Evolutionary conservation across 2,888 invertebrate species (phyloP).

Genomic region (Smittia sp.): DNA sequence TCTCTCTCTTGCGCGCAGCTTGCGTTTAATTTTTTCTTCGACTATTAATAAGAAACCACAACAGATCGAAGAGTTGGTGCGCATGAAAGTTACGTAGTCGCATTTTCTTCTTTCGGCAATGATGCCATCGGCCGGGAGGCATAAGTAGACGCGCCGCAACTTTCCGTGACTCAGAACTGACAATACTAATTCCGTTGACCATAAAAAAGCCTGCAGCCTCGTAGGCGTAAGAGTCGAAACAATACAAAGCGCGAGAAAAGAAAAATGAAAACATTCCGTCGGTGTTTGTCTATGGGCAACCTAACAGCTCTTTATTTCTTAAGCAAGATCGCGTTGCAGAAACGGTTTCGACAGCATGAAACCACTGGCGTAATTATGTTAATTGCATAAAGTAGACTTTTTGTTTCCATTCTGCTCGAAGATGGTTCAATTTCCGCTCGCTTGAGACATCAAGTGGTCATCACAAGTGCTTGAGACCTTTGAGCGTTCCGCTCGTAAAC

Average conservation of each 20-base stretch:
- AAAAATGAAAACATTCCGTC: neutral
- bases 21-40: too few relatives aligned
- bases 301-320: constrained; percentile 13
- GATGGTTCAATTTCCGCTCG: neutral
- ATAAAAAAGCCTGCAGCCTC: neutral
- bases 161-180: constrained; percentile 31
- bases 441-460: too few relatives aligned
- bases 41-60: too few relatives aligned
- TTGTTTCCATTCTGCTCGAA: neutral
- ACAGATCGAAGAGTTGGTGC: neutral
- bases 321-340: constrained; percentile 31
- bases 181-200: constrained; percentile 10
- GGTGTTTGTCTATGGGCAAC: constrained; percentile 9
- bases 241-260: constrained; percentile 16
- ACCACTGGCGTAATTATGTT: constrained; percentile 32
- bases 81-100: neutral
- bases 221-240: constrained; percentile 1
- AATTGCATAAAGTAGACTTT: constrained; percentile 13
- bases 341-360: neutral
- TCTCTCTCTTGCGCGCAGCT: too few relatives aligned
- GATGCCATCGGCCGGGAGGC: neutral
- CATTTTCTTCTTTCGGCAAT: neutral
- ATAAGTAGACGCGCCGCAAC: neutral
- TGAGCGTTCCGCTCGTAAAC: too few relatives aligned
- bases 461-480: too few relatives aligned